These are phyloP conservation scores for Coptodon bakossiorum DNA, from an alignment of 2,113 vertebrate genomes.

Conservation along the genomic window DNA sequence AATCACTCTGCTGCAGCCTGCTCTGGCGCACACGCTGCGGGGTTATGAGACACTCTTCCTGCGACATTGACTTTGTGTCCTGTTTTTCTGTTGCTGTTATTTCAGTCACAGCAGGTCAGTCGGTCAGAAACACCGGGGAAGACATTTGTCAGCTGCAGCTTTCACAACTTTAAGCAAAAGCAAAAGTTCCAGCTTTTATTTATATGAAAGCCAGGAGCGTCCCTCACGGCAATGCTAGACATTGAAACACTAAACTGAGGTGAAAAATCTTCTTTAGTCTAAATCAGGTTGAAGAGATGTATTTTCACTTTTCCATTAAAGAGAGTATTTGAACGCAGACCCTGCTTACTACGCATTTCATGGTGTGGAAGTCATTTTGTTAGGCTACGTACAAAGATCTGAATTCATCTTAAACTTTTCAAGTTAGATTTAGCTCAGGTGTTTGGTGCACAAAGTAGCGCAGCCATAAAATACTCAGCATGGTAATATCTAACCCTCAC, in stretches of 20 bases:
- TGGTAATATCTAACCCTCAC: neutral
- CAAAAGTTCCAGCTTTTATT: neutral
- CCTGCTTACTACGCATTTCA: neutral
- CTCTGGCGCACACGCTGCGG: neutral
- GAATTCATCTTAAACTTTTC: neutral
- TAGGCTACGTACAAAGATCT: neutral
- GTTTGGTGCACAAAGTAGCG: neutral
- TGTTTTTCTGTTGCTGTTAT: conserved; percentile 43
- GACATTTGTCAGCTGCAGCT: neutral
- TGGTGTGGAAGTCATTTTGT: neutral
- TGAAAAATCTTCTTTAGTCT: neutral
- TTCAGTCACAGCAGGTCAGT: conserved; percentile 29
- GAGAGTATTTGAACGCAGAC: neutral
- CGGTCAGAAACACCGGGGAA: neutral
- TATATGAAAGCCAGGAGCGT: neutral
- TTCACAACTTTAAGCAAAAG: neutral
- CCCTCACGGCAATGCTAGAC: neutral
- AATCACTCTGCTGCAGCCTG: conserved; percentile 34
- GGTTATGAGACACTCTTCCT: conserved; percentile 45
- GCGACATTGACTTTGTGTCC: conserved; percentile 23
- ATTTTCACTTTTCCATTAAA: neutral
- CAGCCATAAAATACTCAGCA: neutral
- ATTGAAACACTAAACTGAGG: neutral
- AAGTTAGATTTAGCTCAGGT: neutral
- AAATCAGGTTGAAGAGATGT: neutral